phyloP scores from a whole-genome alignment of 2,113 vertebrate genomes.

The mouse (Mus musculus) region GRCm39 chr1:175044501-175045000 shows the following conservation, averaged over 20 bases:
- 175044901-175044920: neutral
- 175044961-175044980: rapidly evolving
- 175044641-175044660: neutral
- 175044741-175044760: neutral
- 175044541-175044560: neutral
- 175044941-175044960: rapidly evolving
- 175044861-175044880: neutral
- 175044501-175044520: neutral
- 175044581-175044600: neutral
- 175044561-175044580: neutral
- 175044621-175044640: neutral
- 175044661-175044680: neutral
- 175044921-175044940: too few relatives aligned
- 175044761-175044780: neutral
- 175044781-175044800: neutral
- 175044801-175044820: neutral
- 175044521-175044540: neutral
- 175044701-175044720: neutral
- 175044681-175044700: neutral
- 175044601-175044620: neutral
- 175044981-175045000: neutral
- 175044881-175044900: neutral
- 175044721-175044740: neutral
- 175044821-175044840: neutral
- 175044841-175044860: neutral